Percentiles rank a stretch among this genome's conserved stretches.
phyloP scores from a whole-genome alignment of 2,113 vertebrate genomes.

The Oryzias javanicus region DNA sequence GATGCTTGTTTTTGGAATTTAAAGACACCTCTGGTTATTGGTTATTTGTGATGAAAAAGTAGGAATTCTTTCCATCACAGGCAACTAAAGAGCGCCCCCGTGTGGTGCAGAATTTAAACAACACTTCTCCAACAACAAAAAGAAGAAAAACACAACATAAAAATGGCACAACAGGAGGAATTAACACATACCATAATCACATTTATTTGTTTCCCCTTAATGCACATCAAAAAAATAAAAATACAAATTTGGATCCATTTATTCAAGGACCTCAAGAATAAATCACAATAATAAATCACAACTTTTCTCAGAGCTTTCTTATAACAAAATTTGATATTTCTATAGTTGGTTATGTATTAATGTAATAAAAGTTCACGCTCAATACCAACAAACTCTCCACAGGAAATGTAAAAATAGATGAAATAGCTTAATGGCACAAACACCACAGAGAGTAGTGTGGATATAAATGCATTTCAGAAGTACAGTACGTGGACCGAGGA shows the following conservation, averaged over 20 bases:
- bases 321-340: conserved; percentile 7
- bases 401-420: conserved; percentile 20
- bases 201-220: conserved; percentile 45
- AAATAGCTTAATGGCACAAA: conserved; percentile 39
- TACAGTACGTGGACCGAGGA: conserved; percentile 47
- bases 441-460: conserved; percentile 5
- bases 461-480: conserved; percentile 10
- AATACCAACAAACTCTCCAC: conserved; percentile 17
- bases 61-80: not conserved
- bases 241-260: not conserved
- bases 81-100: conserved; percentile 1
- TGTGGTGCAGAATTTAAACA: conserved; percentile 1
- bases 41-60: too few relatives aligned
- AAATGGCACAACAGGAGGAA: not conserved
- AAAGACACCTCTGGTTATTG: too few relatives aligned
- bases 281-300: conserved; percentile 6
- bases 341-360: conserved; percentile 25
- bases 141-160: not conserved
- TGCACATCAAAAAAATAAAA: not conserved
- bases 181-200: conserved; percentile 21
- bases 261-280: conserved; percentile 3
- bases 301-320: conserved; percentile 11
- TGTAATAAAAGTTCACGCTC: conserved; percentile 9
- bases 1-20: too few relatives aligned
- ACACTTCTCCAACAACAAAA: not conserved